Evolutionary conservation across 2,113 vertebrate genomes (phyloP), one percentile per base, ranked within the genome.

Genomic region (Pseudopodoces humilis): DNA sequence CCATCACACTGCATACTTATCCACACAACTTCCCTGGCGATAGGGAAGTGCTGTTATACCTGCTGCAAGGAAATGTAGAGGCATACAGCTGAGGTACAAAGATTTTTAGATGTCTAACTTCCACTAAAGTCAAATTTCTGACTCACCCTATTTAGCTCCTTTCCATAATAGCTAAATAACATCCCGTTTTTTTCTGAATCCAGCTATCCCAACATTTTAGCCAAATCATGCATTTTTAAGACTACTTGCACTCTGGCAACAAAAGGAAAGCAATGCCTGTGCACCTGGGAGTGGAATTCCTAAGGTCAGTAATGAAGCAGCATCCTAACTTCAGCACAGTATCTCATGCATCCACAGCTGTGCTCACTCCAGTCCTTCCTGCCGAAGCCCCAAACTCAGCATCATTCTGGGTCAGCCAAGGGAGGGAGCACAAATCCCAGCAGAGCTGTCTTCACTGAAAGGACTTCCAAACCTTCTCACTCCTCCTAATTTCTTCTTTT

Each of bases 401-500:
- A 12, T 83, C 90, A 52, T 33, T 76, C 88, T 87, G 56, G 69
- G 69, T 86, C 39, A 89, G 74, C 77, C 53, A 37, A 70, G 82
- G 43, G 11, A 88, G 33, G 44, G 16, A 72, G 37, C 50, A 55
- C 0, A 4, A 59, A 41, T 24, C 47, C 70, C 75, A 81, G 50
- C 58, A 92, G 68, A 96, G 65, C 71, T 93, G 80, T 77, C 85
- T 72, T 94, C 79, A 93, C 68, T 46, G 35, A 81, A 44, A 47
- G 2, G 14, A 70, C 53, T 93, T 84, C 50, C 74, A 81, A 92
- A 60, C 86, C 85, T 18, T 52, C 56, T 89, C 31, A 30, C 12
- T 94, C 39, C 83, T 77, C 76, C 85, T 62, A 76, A 86, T 90
- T 69, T 69, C 81, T 76, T 64, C 75, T 72, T 84, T 94, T 95